Conservation (phyloP, 1,140 invertebrate genomes). For the Bombus sylvicola region DNA sequence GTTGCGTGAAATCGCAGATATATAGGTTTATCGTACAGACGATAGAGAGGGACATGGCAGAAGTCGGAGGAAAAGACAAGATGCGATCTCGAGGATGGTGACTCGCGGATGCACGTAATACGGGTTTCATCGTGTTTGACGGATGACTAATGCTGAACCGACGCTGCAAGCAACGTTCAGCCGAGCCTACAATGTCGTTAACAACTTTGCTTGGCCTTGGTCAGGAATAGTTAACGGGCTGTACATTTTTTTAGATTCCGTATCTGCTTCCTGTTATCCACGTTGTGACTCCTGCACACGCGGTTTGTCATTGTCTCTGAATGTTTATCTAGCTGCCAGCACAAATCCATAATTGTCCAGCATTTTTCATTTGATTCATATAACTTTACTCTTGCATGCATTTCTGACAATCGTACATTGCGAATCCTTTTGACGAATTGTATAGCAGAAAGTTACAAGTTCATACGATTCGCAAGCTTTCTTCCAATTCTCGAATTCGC, state of each 20-base stretch:
- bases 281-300: constrained; percentile 52
- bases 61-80: neutral
- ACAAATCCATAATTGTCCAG: constrained; percentile 48
- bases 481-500: neutral
- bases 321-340: constrained; percentile 43
- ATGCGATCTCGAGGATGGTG: constrained; percentile 37
- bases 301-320: constrained; percentile 63
- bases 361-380: constrained; percentile 18
- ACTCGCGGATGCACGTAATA: constrained; percentile 60
- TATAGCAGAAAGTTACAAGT: neutral
- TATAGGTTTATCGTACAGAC: constrained; percentile 41
- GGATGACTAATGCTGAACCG: constrained; percentile 66
- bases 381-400: neutral
- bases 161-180: constrained; percentile 43
- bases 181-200: constrained; percentile 61
- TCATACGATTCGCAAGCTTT: neutral
- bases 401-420: neutral
- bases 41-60: neutral
- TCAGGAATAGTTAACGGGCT: constrained; percentile 67
- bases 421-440: neutral
- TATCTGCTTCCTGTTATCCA: constrained; percentile 66
- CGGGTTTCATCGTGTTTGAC: constrained; percentile 68
- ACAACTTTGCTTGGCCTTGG: constrained; percentile 66
- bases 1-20: constrained; percentile 57
- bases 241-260: constrained; percentile 57